Evolutionary conservation across 2,888 invertebrate species (phyloP), one percentile per base, ranked within the genome.

Genomic region (Xanthia icteritia): DNA sequence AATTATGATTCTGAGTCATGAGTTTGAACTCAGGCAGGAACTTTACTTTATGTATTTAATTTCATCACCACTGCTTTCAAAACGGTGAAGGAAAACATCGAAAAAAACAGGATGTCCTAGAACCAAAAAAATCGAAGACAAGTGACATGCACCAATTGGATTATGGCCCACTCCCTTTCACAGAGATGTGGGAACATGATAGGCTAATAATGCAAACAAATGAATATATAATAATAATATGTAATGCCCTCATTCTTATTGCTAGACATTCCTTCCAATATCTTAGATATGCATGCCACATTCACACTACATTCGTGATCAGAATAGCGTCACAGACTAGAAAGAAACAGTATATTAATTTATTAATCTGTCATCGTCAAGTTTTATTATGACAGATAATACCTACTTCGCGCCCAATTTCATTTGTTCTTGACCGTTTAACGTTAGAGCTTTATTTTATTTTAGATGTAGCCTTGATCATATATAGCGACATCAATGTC

Each of bases 361-460:
- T 61, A 51, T 73, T 73, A n/a, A 54, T 45, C n/a, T 68, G 27
- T 15, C 58, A 58, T 27, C 48, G 6, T 54, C 6, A 67, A 48
- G 36, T 60, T 66, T 74, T 82, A 80, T 73, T 73, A 31, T 1
- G 23, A 70, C 45, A 65, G 13, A 72, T 66, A 60, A 39, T 58
- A 9, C n/a, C n/a, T n/a, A n/a, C 65, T 23, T 68, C 31, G 60
- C 17, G 27, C 56, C 11, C 42, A 58, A 61, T 74, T 81, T 74
- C 2, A 61, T 66, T 63, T 74, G 69, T 23, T 80, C 73, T 69
- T 84, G 60, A 69, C 60, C 54, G 51, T 51, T 39, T 15, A 42
- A 61, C 84, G 48, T 68, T 69, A 70, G 61, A 73, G 60, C 48
- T 66, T 81, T 81, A 84, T 74, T 63, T 81, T 61, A 39, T 73